Conservation (phyloP, 2,888 invertebrate species). For the Cheilosia variabilis region DNA sequence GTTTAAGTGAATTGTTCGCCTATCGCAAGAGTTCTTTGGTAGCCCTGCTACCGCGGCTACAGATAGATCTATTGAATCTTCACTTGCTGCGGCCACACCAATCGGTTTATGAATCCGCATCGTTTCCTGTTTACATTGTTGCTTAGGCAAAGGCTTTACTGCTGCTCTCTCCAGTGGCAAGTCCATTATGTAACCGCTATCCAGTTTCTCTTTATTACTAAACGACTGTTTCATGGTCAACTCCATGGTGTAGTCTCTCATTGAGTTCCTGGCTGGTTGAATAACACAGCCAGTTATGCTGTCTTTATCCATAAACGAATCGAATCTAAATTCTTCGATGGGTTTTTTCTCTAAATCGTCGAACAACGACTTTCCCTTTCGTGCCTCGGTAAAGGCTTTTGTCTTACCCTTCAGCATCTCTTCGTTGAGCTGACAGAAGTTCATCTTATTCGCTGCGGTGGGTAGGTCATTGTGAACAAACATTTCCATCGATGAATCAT, state of each 20-base stretch:
- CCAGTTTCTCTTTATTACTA: neutral
- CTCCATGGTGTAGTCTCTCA: constrained; percentile 42
- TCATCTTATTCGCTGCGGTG: neutral
- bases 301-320: constrained; percentile 19
- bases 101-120: neutral
- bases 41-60: neutral
- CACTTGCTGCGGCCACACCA: neutral
- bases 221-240: constrained; percentile 12
- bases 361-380: constrained; percentile 21
- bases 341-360: neutral
- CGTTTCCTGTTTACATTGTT: neutral
- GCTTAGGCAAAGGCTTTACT: neutral
- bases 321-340: neutral
- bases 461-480: neutral
- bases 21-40: neutral
- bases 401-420: constrained; percentile 20
- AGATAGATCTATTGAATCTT: constrained; percentile 6
- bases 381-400: neutral
- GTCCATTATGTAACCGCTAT: constrained; percentile 7
- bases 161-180: neutral
- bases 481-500: constrained; percentile 31
- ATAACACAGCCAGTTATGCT: neutral
- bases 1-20: constrained; percentile 3
- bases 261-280: constrained; percentile 1
- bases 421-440: constrained; percentile 29